Evolutionary conservation across 2,888 invertebrate species (phyloP).

Genomic region (Trissoscelio sp.): DNA sequence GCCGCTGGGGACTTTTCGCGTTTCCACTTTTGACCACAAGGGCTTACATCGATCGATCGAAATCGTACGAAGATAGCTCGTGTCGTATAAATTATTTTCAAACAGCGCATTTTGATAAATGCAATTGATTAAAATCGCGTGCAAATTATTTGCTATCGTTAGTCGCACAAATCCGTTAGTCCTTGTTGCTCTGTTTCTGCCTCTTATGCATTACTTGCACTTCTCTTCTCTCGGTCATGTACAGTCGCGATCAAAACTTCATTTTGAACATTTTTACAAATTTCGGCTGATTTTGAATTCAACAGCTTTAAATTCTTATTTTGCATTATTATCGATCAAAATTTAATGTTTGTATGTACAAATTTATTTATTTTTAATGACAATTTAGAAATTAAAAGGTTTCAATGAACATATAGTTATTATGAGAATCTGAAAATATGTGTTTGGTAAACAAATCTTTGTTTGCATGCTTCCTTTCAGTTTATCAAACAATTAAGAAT

Average conservation of each 20-base stretch:
- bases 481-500: too few species aligned
- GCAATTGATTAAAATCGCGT: slow-evolving; percentile 15
- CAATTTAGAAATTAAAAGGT: too few species aligned
- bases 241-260: slow-evolving; percentile 47
- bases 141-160: slow-evolving; percentile 38
- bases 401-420: too few species aligned
- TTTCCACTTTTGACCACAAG: slow-evolving; percentile 58
- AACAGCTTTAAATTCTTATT: not conserved
- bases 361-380: too few species aligned
- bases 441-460: too few species aligned
- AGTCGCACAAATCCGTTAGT: slow-evolving; percentile 57
- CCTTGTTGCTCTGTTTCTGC: slow-evolving; percentile 56
- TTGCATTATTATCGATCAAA: too few species aligned
- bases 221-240: slow-evolving; percentile 61
- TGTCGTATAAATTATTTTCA: too few species aligned
- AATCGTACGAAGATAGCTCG: slow-evolving; percentile 8
- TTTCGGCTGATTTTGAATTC: too few species aligned
- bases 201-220: slow-evolving; percentile 62
- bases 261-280: slow-evolving; percentile 8
- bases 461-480: too few species aligned
- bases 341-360: too few species aligned
- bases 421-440: too few species aligned
- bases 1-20: slow-evolving; percentile 50
- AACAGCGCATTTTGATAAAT: not conserved
- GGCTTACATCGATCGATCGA: slow-evolving; percentile 52